Percentiles rank a stretch among this genome's conserved stretches.
Conservation (phyloP, 2,888 invertebrate species). For the Cinara cedri region DNA sequence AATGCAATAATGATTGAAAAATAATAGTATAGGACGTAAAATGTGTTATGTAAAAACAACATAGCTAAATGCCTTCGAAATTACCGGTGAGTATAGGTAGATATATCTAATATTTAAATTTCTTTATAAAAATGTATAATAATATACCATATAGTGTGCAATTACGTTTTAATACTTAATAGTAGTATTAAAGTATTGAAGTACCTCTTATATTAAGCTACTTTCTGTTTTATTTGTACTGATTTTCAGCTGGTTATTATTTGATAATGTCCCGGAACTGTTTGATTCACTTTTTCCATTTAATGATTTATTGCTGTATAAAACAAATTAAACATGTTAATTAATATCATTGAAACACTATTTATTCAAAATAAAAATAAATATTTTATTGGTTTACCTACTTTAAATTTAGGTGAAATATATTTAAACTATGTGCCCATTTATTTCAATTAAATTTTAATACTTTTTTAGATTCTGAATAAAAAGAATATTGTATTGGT, state of each 20-base stretch:
- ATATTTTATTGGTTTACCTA: too few species aligned
- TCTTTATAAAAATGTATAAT: background rate
- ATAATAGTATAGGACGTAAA: background rate
- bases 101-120: background rate
- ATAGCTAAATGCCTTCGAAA: background rate
- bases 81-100: background rate
- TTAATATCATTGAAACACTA: background rate
- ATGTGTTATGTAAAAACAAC: conserved; percentile 26
- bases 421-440: too few species aligned
- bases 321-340: background rate
- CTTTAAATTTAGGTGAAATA: too few species aligned
- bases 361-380: too few species aligned
- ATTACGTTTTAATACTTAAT: conserved; percentile 1
- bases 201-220: conserved; percentile 40
- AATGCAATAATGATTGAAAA: background rate
- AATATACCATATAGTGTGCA: background rate
- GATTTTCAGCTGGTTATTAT: conserved; percentile 30
- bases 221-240: conserved; percentile 18
- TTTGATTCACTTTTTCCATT: conserved; percentile 52
- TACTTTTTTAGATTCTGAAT: too few species aligned
- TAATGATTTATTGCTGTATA: conserved; percentile 44
- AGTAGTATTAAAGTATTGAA: too few species aligned
- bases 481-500: too few species aligned
- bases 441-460: too few species aligned
- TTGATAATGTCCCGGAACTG: background rate